phyloP scores from a whole-genome alignment of 2,888 invertebrate species.

The Cephus pygmeus region DNA sequence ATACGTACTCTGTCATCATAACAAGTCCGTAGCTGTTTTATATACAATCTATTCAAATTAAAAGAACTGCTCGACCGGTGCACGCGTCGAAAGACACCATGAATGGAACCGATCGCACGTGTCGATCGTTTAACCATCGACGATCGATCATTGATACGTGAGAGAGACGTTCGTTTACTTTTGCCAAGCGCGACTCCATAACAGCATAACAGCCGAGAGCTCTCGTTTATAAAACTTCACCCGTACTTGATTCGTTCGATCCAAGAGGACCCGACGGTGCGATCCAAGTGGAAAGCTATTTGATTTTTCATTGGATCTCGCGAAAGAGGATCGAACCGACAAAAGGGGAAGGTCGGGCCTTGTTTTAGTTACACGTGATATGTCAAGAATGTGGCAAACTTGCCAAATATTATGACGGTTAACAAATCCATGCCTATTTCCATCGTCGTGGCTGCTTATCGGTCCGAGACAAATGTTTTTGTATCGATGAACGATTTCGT shows the following conservation, averaged over 20 bases:
- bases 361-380: background rate
- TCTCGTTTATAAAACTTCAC: background rate
- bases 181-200: background rate
- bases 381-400: background rate
- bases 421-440: constrained; percentile 6
- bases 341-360: no score
- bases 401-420: constrained; percentile 6
- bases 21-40: background rate
- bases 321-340: background rate
- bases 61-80: background rate
- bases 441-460: background rate
- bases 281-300: background rate
- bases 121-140: background rate
- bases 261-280: background rate
- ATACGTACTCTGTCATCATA: background rate
- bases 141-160: background rate
- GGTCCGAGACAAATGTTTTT: background rate
- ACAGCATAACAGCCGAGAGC: background rate
- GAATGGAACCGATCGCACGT: background rate
- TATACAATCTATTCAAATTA: background rate
- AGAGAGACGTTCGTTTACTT: background rate
- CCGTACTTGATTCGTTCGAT: background rate
- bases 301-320: background rate
- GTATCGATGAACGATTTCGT: constrained; percentile 19
- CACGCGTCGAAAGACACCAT: background rate